Base-by-base conservation (phyloP, 2,888 invertebrate species). In the Argynnis bischoffii region DNA sequence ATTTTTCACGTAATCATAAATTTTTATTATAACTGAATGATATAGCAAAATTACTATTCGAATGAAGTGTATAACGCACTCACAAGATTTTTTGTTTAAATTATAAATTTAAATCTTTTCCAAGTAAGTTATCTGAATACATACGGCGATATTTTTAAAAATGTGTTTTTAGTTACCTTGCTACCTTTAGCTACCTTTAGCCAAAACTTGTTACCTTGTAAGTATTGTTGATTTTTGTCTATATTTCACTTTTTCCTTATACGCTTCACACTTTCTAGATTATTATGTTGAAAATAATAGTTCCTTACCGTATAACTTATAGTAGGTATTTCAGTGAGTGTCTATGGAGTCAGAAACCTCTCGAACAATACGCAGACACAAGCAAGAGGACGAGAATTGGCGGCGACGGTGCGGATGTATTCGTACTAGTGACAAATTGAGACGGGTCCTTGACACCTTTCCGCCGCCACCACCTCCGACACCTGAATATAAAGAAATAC, bases 351-450 rank as follows among this genome's bases (percentile, higher is more conserved):
- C 57, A 14, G 70, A 67, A 47, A 59, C n/a, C 13, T 48, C 26
- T 6, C 65, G 67, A 47, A 55, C 70, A 57, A 21, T 59, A 46
- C 54, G 55, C 14, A 48, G 67, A 5, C 68, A 68, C 48, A 64
- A 56, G 50, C 63, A 65, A 51, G 57, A 64, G 8, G 75, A 70
- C 6, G 76, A 74, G 14, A 16, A 1, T 3, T 82, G 80, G 83
- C 77, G 85, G 51, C 78, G 85, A 3, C 77, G 78, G 15, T 91
- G 90, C 72, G 87, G 89, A 2, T 90, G 91, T 66, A 59, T 87
- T 51, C 79, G 78, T 41, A 92, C 91, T 50, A 92, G 90, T 69
- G 89, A 89, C 2, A 92, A 91, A 75, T 72, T 92, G 57, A 85
- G 81, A 64, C 72, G 81, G 60, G 79, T 90, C 21, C 68, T 92